A percentile compares a stretch with the other conserved stretches of the same genome.
phyloP scores from a whole-genome alignment of 2,113 vertebrate genomes.

The Lanius collurio region DNA sequence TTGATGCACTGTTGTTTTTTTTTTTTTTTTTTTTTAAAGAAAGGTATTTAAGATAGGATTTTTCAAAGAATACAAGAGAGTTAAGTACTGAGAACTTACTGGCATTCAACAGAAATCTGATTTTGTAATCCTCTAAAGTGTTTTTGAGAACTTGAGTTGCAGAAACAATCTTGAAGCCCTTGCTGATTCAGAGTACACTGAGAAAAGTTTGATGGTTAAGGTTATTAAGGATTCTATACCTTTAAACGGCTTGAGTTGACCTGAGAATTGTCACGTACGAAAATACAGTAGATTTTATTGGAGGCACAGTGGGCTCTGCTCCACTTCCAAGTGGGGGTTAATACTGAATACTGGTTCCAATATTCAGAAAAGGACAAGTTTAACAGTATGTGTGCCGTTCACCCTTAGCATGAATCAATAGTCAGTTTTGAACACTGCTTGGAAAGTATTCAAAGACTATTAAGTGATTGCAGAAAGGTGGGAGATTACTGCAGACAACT shows the following conservation, averaged over 20 bases:
- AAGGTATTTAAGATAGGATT: background rate
- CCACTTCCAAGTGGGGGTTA: background rate
- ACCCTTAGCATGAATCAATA: background rate
- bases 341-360: background rate
- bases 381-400: background rate
- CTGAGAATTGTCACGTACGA: background rate
- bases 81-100: background rate
- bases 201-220: background rate
- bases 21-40: background rate
- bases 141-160: background rate
- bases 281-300: background rate
- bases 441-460: conserved; percentile 2
- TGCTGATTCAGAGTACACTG: background rate
- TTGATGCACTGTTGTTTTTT: background rate
- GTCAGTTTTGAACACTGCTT: background rate
- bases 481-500: background rate
- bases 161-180: background rate
- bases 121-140: background rate
- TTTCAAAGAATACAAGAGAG: background rate
- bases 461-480: background rate
- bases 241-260: background rate
- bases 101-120: background rate
- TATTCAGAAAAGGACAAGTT: background rate
- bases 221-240: background rate
- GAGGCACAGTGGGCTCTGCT: background rate